Conservation (phyloP, 2,888 invertebrate species). For the Drosophila anceps region DNA sequence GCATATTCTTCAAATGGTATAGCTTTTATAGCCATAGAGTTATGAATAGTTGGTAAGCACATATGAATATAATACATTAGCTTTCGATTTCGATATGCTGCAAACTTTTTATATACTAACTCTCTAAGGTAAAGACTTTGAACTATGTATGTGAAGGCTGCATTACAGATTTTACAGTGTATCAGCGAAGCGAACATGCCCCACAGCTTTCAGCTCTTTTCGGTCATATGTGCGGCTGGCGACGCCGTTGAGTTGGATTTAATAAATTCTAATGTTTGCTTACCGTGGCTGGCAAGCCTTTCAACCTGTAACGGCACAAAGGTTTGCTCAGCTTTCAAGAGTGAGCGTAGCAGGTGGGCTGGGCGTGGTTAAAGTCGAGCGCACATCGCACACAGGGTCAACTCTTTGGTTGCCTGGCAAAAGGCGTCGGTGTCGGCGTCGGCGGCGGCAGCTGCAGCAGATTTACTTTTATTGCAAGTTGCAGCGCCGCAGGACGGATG, state of each 20-base stretch:
- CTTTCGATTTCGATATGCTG: too few relatives aligned
- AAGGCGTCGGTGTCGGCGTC: not conserved
- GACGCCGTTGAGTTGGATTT: constrained; percentile 61
- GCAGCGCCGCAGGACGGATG: constrained; percentile 60
- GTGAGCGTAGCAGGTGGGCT: constrained; percentile 2
- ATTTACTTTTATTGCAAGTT: constrained; percentile 79
- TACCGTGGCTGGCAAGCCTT: constrained; percentile 75
- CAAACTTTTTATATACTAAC: too few relatives aligned
- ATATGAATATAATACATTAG: too few relatives aligned
- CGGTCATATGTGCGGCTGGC: constrained; percentile 19
- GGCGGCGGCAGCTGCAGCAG: constrained; percentile 45
- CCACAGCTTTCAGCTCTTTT: not conserved
- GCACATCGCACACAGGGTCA: constrained; percentile 5
- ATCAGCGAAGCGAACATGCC: not conserved
- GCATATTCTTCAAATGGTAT: not conserved
- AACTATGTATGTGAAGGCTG: too few relatives aligned
- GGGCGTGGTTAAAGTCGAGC: not conserved
- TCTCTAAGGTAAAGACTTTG: too few relatives aligned
- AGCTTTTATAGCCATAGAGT: not conserved
- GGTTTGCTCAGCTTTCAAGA: constrained; percentile 9
- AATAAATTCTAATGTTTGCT: constrained; percentile 82
- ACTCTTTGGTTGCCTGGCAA: constrained; percentile 7
- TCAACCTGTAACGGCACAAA: constrained; percentile 59
- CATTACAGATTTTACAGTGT: constrained; percentile 13
- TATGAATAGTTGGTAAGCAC: not conserved